Percentiles rank a stretch among this genome's conserved stretches.
phyloP scores from a whole-genome alignment of 2,113 vertebrate genomes.

The Gavia stellata region DNA sequence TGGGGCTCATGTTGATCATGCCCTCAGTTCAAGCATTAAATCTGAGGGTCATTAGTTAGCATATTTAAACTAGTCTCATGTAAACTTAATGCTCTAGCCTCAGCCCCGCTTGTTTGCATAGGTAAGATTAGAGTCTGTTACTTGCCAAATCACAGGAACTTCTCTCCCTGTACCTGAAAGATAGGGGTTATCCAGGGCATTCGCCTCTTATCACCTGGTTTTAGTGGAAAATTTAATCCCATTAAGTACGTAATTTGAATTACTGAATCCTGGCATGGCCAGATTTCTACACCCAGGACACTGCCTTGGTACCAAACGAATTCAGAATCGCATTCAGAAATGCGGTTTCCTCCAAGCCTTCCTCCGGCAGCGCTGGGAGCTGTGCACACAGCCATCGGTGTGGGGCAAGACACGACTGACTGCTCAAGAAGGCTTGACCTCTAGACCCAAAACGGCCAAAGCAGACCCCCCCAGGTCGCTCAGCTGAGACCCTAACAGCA shows the following conservation, averaged over 20 bases:
- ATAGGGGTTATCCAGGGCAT: not conserved
- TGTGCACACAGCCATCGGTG: rapidly evolving
- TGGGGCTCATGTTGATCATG: not conserved
- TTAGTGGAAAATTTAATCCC: not conserved
- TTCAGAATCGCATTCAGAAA: not conserved
- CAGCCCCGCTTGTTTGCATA: not conserved
- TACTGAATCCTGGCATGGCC: not conserved
- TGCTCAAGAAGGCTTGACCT: not conserved
- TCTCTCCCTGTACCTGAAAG: not conserved
- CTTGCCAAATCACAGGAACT: not conserved
- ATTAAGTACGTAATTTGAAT: not conserved
- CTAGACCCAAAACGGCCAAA: not conserved
- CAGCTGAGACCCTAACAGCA: not conserved
- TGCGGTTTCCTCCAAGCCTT: not conserved
- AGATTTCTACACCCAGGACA: not conserved
- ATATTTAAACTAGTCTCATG: not conserved
- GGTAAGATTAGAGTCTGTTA: not conserved
- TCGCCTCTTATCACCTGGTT: not conserved
- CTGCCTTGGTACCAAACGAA: not conserved
- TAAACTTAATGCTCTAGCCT: not conserved
- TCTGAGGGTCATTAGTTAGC: not conserved
- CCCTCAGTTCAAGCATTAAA: not conserved
- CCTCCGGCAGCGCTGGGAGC: not conserved
- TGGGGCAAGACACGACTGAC: too few species aligned
- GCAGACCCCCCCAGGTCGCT: not conserved